phyloP scores from a whole-genome alignment of 2,888 invertebrate species.

The Ashinkailepas kermadecensis region DNA sequence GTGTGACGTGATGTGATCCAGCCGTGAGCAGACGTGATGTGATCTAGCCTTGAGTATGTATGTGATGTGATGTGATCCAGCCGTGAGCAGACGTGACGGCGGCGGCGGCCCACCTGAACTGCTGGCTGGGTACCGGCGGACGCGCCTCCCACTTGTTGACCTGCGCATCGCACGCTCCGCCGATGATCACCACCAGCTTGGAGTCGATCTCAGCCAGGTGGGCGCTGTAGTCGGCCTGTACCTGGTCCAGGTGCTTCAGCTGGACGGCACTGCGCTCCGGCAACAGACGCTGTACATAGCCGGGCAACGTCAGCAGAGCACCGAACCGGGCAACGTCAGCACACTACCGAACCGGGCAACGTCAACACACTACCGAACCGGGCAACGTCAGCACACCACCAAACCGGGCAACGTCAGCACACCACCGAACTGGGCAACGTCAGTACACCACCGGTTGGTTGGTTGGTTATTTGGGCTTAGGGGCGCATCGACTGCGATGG shows the following conservation, averaged over 20 bases:
- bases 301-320: background rate
- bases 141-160: conserved; percentile 33
- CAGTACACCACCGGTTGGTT: no score
- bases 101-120: conserved; percentile 25
- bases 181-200: conserved; percentile 33
- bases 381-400: no score
- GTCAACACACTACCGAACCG: background rate
- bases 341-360: background rate
- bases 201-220: conserved; percentile 33
- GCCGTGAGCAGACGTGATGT: no score
- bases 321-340: background rate
- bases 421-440: no score
- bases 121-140: conserved; percentile 33
- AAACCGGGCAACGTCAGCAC: background rate
- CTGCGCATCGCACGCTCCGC: conserved; percentile 31
- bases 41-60: no score
- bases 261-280: background rate
- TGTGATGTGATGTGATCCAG: no score
- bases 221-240: conserved; percentile 30
- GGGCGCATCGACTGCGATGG: no score
- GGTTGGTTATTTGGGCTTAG: no score
- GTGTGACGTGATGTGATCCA: no score
- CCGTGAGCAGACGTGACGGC: no score
- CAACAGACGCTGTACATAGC: background rate
- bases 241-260: conserved; percentile 27